Base-by-base conservation (phyloP, 1,140 invertebrate species). In the Drosophila littoralis region DNA sequence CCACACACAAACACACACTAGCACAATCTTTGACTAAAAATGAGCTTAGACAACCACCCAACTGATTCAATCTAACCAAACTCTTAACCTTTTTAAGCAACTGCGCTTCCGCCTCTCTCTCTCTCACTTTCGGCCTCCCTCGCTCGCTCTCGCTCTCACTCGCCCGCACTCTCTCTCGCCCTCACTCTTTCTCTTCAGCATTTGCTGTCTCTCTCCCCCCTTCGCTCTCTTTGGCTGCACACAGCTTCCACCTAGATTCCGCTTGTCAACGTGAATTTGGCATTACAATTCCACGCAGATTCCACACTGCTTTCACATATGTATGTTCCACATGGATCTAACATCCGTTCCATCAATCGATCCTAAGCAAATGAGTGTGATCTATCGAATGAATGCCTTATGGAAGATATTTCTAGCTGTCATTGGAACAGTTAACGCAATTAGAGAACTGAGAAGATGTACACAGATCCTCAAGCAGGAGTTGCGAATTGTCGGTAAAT, bases 31-130 rank as follows among this genome's bases (percentile, higher is more conserved):
- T 71, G 54, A 84, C 68, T 50, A 58, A 48, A 32, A 74, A 81
- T 83, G 81, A 84, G 81, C 81, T 83, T 84, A 81, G 60, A 77
- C 38, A 64, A 83, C 50, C 52, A 59, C 73, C 61, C 63, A 75
- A 60, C 72, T 61, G 72, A 84, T 59, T 22, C n/a, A 58, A 38
- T n/a, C 9, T 22, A 61, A 64, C 10, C 48, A 10, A 40, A 66
- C 38, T 28, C 15, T n/a, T 5, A 13, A 28, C 38, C 7, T 28
- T 5, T 13, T 28, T 4, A 35, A 36, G 4, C 48, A 51, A 28
- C 12, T 13, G 10, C 9, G 55, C 33, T 42, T 43, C 57, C 28
- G 6, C 7, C 52, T 17, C 13, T n/a, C 10, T 17, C n/a, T 36
- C 59, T 38, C 8, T 36, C n/a, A 51, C 12, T 32, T 7, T 10